A percentile compares a stretch with the other conserved stretches of the same genome.
These are phyloP conservation scores for Polyommatus iphigenia DNA, from an alignment of 2,888 invertebrate species.

Conservation along the genomic window DNA sequence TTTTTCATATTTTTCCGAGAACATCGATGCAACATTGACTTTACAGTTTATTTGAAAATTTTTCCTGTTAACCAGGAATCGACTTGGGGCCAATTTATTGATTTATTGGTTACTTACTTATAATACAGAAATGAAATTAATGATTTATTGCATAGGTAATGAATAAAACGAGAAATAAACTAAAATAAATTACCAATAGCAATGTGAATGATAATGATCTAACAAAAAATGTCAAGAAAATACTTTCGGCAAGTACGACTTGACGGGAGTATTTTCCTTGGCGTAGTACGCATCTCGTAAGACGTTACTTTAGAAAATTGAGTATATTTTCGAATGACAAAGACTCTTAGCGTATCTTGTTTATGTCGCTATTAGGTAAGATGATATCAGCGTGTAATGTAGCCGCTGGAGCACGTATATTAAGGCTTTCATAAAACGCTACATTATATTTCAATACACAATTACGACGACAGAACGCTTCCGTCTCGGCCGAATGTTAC, in stretches of 20 bases:
- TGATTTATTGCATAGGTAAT: not conserved
- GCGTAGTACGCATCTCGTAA: conserved; percentile 1
- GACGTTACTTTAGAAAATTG: conserved; percentile 35
- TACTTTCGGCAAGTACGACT: not conserved
- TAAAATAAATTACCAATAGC: not conserved
- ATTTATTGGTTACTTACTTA: not conserved
- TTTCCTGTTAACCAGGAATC: not conserved
- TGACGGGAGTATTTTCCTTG: not conserved
- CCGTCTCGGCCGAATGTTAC: not conserved
- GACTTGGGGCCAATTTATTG: not conserved
- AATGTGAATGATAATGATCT: not conserved
- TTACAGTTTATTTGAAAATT: not conserved
- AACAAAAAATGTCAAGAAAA: not conserved
- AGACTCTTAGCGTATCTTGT: conserved; percentile 43
- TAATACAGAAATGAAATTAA: not conserved
- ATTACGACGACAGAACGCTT: conserved; percentile 5
- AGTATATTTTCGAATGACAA: conserved; percentile 41
- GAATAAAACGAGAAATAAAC: not conserved
- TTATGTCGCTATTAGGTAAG: conserved; percentile 38
- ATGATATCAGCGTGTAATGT: conserved; percentile 30
- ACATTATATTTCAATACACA: conserved; percentile 20
- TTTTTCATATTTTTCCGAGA: not conserved
- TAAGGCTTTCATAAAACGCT: conserved; percentile 25
- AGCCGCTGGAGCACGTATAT: conserved; percentile 27
- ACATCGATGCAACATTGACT: not conserved